Base-by-base conservation (phyloP, 92 coral and sea anemone genomes). In the Palythoa grandis region DNA sequence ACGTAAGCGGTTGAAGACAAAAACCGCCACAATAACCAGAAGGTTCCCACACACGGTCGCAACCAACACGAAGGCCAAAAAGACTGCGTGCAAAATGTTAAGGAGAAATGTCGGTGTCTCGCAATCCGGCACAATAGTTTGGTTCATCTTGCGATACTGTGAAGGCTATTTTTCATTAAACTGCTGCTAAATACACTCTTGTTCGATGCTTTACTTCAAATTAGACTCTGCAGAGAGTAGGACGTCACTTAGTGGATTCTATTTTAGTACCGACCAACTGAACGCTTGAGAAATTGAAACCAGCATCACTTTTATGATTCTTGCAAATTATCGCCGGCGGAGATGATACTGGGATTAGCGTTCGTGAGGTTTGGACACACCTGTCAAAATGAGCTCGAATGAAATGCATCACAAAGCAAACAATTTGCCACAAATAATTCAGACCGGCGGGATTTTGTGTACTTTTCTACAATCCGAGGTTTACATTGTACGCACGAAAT, bases 21-120 rank as follows among this genome's bases (percentile, higher is more conserved):
- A 87, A 35, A 97, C 97, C 14, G 98, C 95, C 20, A 89, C 89
- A 15, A 97, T 94, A 1, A 97, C 99, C 47, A 97, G 88, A 14
- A 87, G 92, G 72, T 97, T 97, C 3, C 99, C 98, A 74, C 92
- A 91, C 53, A 97, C 65, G 2, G 99, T 95, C 52, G 95, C 91
- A 19, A 90, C 75, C 88, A 97, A 63, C 15, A 97, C 92, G 3
- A 97, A 66, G 20, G 93, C 90, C 19, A 97, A 84, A 73, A 91
- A 97, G 2, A 88, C 85, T 5, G 92, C 89, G 77, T 95, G 83
- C 5, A 97, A 47, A 52, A 92, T 83, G 70, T 87, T 83, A 52
- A 77, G 75, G 11, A 93, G 82, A 15, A 16, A 5, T 7, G 98
- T 89, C 0, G 94, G 74, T 8, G 71, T n/a, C 53, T 86, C 79